Percentiles rank a stretch among this genome's conserved stretches.
These are phyloP conservation scores for Crypturellus undulatus DNA, from an alignment of 2,113 vertebrate genomes.

Conservation along the genomic window DNA sequence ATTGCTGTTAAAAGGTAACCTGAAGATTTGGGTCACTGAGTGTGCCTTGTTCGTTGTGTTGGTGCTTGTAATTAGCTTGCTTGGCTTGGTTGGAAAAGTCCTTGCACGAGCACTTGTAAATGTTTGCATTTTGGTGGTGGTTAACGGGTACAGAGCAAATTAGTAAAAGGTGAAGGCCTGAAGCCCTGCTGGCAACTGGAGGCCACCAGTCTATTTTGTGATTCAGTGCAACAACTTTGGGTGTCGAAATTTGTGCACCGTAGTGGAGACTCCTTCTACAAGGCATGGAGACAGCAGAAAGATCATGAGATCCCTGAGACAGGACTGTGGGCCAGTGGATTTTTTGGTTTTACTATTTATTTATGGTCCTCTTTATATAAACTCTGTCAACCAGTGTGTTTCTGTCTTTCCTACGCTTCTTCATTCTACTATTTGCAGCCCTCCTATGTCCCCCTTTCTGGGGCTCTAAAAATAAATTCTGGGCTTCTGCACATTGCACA, in stretches of 20 bases:
- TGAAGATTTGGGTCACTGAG: not conserved
- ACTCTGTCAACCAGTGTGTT: not conserved
- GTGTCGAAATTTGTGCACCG: no score
- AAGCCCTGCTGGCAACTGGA: not conserved
- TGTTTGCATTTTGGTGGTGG: not conserved
- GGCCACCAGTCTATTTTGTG: not conserved
- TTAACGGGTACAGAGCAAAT: not conserved
- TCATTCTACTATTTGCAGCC: not conserved
- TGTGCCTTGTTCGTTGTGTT: not conserved
- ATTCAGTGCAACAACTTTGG: not conserved
- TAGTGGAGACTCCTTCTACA: not conserved
- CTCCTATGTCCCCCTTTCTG: not conserved
- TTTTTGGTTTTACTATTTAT: not conserved
- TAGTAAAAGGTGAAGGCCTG: not conserved
- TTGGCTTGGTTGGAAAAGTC: not conserved
- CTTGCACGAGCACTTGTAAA: not conserved
- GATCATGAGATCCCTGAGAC: not conserved
- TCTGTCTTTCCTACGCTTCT: not conserved
- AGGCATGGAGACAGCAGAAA: not conserved
- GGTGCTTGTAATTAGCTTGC: not conserved
- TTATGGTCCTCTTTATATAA: not conserved
- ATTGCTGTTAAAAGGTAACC: not conserved
- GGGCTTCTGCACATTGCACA: fast-evolving
- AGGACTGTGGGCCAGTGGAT: not conserved
- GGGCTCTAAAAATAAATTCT: not conserved